A percentile compares a stretch with the other conserved stretches of the same genome.
Evolutionary conservation across 2,113 vertebrate genomes (phyloP).

Genomic region (Lasiurus borealis): DNA sequence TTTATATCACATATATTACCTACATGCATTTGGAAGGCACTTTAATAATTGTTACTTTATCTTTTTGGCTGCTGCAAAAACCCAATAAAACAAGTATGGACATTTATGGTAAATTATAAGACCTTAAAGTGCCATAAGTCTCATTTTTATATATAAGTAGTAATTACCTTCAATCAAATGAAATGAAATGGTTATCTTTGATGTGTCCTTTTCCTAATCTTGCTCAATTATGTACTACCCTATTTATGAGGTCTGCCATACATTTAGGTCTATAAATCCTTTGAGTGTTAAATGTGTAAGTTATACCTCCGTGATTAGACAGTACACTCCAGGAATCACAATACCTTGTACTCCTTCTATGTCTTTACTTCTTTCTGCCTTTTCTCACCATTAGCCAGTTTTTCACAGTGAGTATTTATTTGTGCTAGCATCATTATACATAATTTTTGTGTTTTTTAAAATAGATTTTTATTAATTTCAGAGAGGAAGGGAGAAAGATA

Average conservation of each 20-base stretch:
- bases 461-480: no score
- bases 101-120: background rate
- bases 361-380: background rate
- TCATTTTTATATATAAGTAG: background rate
- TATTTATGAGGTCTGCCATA: background rate
- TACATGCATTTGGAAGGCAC: background rate
- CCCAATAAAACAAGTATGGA: conserved; percentile 15
- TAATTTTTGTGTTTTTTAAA: no score
- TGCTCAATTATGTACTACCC: background rate
- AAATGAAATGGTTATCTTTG: background rate
- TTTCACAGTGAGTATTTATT: conserved; percentile 62
- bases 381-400: background rate
- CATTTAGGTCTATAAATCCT: background rate
- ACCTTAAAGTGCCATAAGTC: background rate
- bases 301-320: background rate
- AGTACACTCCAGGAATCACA: background rate
- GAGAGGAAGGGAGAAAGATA: no score
- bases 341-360: background rate
- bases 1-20: background rate
- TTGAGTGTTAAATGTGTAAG: background rate
- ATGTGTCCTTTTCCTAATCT: conserved; percentile 40
- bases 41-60: conserved; percentile 8
- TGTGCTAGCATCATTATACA: conserved; percentile 61
- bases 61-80: background rate
- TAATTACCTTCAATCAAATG: background rate